Conservation (phyloP, 2,113 vertebrate genomes). For the Hemibagrus wyckioides region DNA sequence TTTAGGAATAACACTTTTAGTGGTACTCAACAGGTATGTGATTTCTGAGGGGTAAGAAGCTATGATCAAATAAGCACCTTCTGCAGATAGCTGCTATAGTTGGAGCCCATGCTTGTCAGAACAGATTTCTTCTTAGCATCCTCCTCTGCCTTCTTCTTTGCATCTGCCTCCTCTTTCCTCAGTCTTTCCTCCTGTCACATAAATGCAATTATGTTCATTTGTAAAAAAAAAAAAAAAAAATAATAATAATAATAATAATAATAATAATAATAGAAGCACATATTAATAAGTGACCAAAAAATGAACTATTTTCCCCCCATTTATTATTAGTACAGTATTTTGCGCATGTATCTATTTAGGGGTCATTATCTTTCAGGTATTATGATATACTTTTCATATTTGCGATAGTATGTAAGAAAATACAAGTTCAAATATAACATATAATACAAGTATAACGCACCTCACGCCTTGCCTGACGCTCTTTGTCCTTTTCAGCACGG, state of each 20-base stretch:
- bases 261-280: not conserved
- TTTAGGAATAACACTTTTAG: not conserved
- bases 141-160: constrained; percentile 87
- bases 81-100: constrained; percentile 95
- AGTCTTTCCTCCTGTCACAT: constrained; percentile 89
- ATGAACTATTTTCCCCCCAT: no score
- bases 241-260: not conserved
- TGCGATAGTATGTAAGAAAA: not conserved
- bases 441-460: constrained; percentile 64
- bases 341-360: not conserved
- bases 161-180: constrained; percentile 86
- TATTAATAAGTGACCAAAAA: no score
- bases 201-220: not conserved
- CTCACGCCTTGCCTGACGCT: constrained; percentile 89
- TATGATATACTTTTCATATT: not conserved
- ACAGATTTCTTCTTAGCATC: constrained; percentile 98
- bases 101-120: constrained; percentile 90
- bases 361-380: not conserved
- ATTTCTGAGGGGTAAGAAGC: not conserved
- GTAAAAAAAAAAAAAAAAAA: not conserved
- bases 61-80: constrained; percentile 71
- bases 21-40: not conserved
- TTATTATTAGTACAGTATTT: no score
- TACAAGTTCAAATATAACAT: not conserved
- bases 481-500: constrained; percentile 90